phyloP scores from a whole-genome alignment of 2,888 invertebrate genomes.

The Drepana falcataria region DNA sequence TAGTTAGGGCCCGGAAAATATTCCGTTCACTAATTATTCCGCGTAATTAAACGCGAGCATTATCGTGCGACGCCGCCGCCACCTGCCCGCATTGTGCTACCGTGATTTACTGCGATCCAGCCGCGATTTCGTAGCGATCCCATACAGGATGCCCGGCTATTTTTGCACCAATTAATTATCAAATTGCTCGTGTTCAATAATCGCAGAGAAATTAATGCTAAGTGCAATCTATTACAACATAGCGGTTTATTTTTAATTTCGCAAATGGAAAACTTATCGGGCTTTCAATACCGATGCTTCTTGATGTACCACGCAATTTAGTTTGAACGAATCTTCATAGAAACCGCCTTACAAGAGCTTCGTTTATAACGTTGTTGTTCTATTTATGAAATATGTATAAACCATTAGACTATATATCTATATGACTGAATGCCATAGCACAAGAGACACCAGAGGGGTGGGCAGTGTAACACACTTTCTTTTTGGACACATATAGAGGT shows the following conservation, averaged over 20 bases:
- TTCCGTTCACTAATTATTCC: slow-evolving; percentile 80
- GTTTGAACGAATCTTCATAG: too few relatives aligned
- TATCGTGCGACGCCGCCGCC: slow-evolving; percentile 75
- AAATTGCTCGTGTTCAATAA: slow-evolving; percentile 73
- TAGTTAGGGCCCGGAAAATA: slow-evolving; percentile 79
- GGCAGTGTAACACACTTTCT: too few relatives aligned
- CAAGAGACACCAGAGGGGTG: too few relatives aligned
- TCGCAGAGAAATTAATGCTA: slow-evolving; percentile 71
- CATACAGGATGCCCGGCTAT: slow-evolving; percentile 63
- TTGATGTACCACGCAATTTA: too few relatives aligned
- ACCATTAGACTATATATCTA: too few relatives aligned
- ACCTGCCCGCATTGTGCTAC: slow-evolving; percentile 75
- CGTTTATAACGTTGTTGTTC: too few relatives aligned
- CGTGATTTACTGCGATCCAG: slow-evolving; percentile 75
- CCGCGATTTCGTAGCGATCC: slow-evolving; percentile 65
- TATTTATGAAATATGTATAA: too few relatives aligned
- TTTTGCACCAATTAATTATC: slow-evolving; percentile 77
- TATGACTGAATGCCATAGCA: too few relatives aligned
- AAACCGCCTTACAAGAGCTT: too few relatives aligned
- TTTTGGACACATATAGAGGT: too few relatives aligned
- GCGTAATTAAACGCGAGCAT: slow-evolving; percentile 78
- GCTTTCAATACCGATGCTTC: too few relatives aligned
- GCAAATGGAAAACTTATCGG: neutral
- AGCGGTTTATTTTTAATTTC: neutral
- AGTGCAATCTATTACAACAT: slow-evolving; percentile 35